Conservation (phyloP, 2,797 vertebrate genomes). For the Neopelma chrysocephalum region DNA sequence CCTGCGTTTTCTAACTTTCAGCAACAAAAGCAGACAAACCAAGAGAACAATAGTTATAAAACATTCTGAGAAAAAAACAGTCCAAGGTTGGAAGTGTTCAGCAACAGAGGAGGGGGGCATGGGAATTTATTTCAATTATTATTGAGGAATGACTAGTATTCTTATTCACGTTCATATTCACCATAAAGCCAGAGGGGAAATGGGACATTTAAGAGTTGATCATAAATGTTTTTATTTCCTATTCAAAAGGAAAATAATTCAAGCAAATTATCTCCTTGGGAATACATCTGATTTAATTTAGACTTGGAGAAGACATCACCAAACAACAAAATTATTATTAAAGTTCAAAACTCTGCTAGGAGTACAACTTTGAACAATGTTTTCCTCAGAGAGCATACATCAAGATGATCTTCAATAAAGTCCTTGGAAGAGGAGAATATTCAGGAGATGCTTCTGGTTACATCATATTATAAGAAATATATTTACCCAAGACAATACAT, state of each 20-base stretch:
- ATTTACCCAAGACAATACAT: constrained; percentile 56
- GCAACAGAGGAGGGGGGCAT: constrained; percentile 30
- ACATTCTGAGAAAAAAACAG: constrained; percentile 44
- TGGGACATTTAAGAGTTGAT: constrained; percentile 61
- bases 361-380: constrained; percentile 58
- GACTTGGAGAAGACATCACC: constrained; percentile 52
- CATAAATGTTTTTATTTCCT: constrained; percentile 72
- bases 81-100: constrained; percentile 59
- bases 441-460: constrained; percentile 65
- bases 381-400: constrained; percentile 61
- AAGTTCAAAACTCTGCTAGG: constrained; percentile 64
- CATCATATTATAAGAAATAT: constrained; percentile 57
- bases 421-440: constrained; percentile 44
- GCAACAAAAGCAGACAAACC: constrained; percentile 47
- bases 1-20: constrained; percentile 62
- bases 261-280: constrained; percentile 62
- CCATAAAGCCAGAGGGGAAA: constrained; percentile 60
- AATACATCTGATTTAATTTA: constrained; percentile 71
- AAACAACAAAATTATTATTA: constrained; percentile 62
- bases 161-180: constrained; percentile 66
- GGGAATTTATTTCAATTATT: constrained; percentile 60
- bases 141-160: constrained; percentile 58
- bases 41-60: constrained; percentile 68
- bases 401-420: constrained; percentile 56
- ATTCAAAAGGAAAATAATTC: constrained; percentile 70